phyloP scores from a whole-genome alignment of 1,140 invertebrate genomes.

The Sesamia nonagrioides region DNA sequence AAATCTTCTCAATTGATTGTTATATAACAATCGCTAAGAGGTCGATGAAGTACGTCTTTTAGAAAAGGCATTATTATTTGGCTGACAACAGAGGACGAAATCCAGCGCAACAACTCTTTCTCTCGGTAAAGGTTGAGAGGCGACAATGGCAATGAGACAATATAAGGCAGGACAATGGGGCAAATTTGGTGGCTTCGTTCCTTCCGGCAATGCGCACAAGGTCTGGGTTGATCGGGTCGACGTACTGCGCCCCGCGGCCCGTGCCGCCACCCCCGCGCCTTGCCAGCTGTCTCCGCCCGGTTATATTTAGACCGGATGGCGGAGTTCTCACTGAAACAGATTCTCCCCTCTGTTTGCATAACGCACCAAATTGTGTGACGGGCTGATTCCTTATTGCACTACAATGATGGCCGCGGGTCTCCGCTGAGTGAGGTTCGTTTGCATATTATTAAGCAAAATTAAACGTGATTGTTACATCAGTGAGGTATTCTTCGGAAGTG shows the following conservation, averaged over 20 bases:
- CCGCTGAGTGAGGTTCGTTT: slow-evolving; percentile 11
- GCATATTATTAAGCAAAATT: slow-evolving; percentile 39
- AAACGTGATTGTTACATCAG: slow-evolving; percentile 38
- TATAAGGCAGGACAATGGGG: slow-evolving; percentile 54
- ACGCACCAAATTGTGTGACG: slow-evolving; percentile 61
- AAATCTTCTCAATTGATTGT: slow-evolving; percentile 40
- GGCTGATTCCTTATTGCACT: slow-evolving; percentile 54
- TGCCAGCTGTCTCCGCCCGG: slow-evolving; percentile 63
- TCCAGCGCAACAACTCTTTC: neutral
- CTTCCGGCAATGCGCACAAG: slow-evolving; percentile 69
- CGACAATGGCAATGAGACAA: slow-evolving; percentile 28
- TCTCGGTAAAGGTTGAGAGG: neutral
- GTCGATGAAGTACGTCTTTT: slow-evolving; percentile 14
- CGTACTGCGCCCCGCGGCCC: slow-evolving; percentile 58
- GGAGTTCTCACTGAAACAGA: slow-evolving; percentile 72
- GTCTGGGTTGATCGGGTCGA: slow-evolving; percentile 74
- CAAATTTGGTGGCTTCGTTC: slow-evolving; percentile 58
- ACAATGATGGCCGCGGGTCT: slow-evolving; percentile 41
- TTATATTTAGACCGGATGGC: slow-evolving; percentile 80
- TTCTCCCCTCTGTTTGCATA: slow-evolving; percentile 69
- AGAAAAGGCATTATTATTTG: neutral
- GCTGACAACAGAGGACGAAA: neutral
- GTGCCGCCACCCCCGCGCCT: slow-evolving; percentile 48
- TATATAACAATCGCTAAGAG: slow-evolving; percentile 42
- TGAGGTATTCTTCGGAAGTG: neutral